Base-by-base conservation (phyloP, 1,140 invertebrate genomes). In the Lethrus apterus region DNA sequence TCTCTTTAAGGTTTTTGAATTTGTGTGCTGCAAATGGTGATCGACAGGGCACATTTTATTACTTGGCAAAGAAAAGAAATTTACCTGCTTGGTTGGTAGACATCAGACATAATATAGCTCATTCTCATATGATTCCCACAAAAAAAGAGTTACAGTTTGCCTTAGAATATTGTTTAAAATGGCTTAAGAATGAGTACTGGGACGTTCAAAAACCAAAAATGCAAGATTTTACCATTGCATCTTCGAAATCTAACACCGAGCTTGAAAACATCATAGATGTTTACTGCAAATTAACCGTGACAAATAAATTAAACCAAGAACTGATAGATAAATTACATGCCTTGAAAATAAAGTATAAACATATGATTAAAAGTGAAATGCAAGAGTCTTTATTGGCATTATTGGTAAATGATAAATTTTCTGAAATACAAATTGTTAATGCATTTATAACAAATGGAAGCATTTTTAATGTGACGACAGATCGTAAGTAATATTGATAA, bases 141-240 rank as follows among this genome's bases (percentile, higher is more conserved):
- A 33, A 42, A 30, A 43, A 17, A 14, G 55, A 56, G 29, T 46
- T 64, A 18, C 33, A 51, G 41, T 34, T 46, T 26, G 54, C 51
- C 7, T 36, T 64, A 18, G 46, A 54, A 24, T 50, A 52, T 44
- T 60, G 56, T 35, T 54, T 64, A 17, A 23, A 57, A 14, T 64
- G 62, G 62, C 26, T 64, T 3, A 52, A 58, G 26, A 36, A 48
- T n/a, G 56, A 60, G 34, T 64, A 64, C 49, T 64, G 62, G 62
- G 36, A 57, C 15, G 20, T 46, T 9, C 55, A 60, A 42, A 44
- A 49, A 34, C 29, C 44, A 14, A 42, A 42, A 11, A 47, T 62
- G 8, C 46, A 30, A 30, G 58, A 59, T 55, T 57, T 42, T 31
- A 32, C 40, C 9, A 44, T 48, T 9, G 23, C 50, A 49, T n/a